Percentiles rank a stretch among this genome's conserved stretches.
These are phyloP conservation scores for Furcula furcula DNA, from an alignment of 2,888 invertebrate species.

Conservation along the genomic window DNA sequence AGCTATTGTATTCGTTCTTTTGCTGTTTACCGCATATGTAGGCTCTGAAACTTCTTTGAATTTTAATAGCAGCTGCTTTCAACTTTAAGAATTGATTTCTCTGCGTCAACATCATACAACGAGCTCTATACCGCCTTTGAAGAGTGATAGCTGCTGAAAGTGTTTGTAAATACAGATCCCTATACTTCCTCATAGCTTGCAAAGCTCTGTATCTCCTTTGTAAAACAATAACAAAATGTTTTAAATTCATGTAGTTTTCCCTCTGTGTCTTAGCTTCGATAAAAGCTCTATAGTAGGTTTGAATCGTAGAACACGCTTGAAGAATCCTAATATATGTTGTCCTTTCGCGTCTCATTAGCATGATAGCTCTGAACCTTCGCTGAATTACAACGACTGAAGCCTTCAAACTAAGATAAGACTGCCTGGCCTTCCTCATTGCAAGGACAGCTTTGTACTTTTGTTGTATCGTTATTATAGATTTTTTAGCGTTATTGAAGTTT, in stretches of 20 bases:
- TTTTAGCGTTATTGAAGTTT: slow-evolving; percentile 48
- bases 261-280: slow-evolving; percentile 42
- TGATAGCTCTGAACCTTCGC: slow-evolving; percentile 55
- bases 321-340: slow-evolving; percentile 51
- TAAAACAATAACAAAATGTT: slow-evolving; percentile 35
- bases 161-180: slow-evolving; percentile 39
- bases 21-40: slow-evolving; percentile 40
- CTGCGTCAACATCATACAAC: slow-evolving; percentile 49
- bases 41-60: slow-evolving; percentile 66
- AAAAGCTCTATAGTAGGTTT: slow-evolving; percentile 58
- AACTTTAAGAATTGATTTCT: slow-evolving; percentile 49
- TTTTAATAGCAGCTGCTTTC: slow-evolving; percentile 51
- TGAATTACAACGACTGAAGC: slow-evolving; percentile 41
- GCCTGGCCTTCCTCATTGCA: slow-evolving; percentile 48
- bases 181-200: slow-evolving; percentile 46
- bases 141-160: slow-evolving; percentile 34
- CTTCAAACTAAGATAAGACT: slow-evolving; percentile 39
- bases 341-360: slow-evolving; percentile 52
- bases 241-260: slow-evolving; percentile 47
- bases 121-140: slow-evolving; percentile 63
- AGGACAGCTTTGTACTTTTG: slow-evolving; percentile 55
- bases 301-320: slow-evolving; percentile 58
- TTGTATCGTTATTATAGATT: slow-evolving; percentile 51
- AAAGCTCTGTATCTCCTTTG: slow-evolving; percentile 56
- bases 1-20: slow-evolving; percentile 38